Evolutionary conservation across 1,140 invertebrate species (phyloP), one percentile per base, ranked within the genome.

Genomic region (Bombus pyrosoma): DNA sequence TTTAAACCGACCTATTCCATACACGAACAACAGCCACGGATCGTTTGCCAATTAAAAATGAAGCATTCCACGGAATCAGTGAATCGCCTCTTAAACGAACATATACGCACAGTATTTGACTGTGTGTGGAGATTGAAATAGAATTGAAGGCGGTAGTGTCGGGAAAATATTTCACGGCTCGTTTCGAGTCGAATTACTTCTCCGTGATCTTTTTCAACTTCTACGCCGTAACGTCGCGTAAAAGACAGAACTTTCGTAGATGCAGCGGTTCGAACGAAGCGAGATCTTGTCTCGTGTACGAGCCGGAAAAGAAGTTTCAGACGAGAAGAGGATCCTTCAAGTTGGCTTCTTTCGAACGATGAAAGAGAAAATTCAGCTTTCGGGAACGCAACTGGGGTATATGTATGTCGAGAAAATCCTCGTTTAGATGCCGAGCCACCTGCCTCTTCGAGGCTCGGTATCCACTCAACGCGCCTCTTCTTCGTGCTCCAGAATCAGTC

Each of bases 391-490:
- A 2, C 41, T 12, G n/a, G 22, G 4, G 41, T 74, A 41, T 25
- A 72, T 28, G 12, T 3, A n/a, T 32, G 22, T 13, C 6, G 53
- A 43, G 53, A 62, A 71, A 82, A 82, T 82, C 53, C 69, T 82
- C 80, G 80, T 82, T 74, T 37, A 75, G 39, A 81, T 34, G 66
- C 25, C 37, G 47, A 74, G 22, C 80, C 39, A 9, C 18, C 57
- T 73, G 13, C 22, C 81, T 75, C 57, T 75, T 82, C 59, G 71
- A 39, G 18, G 5, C 81, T 66, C 71, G 57, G 18, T 64, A 82
- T 82, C 71, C 71, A 75, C 81, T 82, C 81, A 9, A 75, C 47
- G 47, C n/a, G 69, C 47, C 69, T 73, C 80, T 81, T 73, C 79
- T 64, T 82, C 72, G 41, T 64, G 72, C 81, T 82, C 39, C 15